Conservation (phyloP, 2,797 vertebrate species). For the Parambassis ranga region DNA sequence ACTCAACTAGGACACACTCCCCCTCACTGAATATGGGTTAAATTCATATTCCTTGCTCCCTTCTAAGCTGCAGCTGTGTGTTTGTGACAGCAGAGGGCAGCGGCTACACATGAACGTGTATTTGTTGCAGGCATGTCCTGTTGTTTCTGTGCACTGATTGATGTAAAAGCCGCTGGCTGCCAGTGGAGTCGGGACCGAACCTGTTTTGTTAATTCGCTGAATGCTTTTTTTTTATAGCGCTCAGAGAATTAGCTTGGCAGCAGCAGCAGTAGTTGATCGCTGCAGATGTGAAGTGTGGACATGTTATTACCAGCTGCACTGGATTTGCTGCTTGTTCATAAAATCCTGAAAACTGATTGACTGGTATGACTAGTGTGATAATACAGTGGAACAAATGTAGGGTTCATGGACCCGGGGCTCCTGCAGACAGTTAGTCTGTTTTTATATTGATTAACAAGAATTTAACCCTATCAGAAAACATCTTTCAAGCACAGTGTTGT, state of each 20-base stretch:
- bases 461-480: too few relatives aligned
- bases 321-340: neutral
- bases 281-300: neutral
- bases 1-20: too few relatives aligned
- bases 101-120: neutral
- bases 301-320: neutral
- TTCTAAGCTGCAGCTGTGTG: too few relatives aligned
- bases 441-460: too few relatives aligned
- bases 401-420: neutral
- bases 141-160: neutral
- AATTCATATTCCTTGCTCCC: too few relatives aligned
- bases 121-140: neutral
- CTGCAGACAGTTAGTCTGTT: too few relatives aligned
- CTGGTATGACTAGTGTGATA: neutral
- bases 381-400: neutral
- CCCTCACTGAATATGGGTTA: too few relatives aligned
- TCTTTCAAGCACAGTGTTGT: neutral
- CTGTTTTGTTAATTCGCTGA: neutral
- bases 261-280: neutral
- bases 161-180: conserved; percentile 5
- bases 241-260: neutral
- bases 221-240: conserved; percentile 13
- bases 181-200: conserved; percentile 22
- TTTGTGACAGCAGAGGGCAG: conserved; percentile 55
- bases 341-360: neutral